phyloP scores from a whole-genome alignment of 2,113 vertebrate species.

The Datnioides undecimradiatus region DNA sequence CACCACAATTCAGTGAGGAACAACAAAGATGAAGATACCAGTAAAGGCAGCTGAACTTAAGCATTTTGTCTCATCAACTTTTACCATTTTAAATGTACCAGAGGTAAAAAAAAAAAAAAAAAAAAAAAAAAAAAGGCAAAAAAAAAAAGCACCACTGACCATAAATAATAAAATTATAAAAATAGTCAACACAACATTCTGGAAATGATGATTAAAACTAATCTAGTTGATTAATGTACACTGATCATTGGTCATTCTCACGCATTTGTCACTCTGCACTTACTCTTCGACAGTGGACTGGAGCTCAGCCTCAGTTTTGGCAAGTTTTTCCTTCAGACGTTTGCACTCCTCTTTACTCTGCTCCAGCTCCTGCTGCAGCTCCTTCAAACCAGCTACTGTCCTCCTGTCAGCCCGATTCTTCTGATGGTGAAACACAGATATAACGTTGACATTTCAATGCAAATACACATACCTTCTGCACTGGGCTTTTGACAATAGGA shows the following conservation, averaged over 20 bases:
- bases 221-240: background rate
- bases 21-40: background rate
- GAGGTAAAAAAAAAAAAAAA: too few relatives aligned
- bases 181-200: background rate
- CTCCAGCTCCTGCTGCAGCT: slow-evolving; percentile 85
- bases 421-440: slow-evolving; percentile 78
- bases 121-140: too few relatives aligned
- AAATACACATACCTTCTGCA: background rate
- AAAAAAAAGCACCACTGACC: too few relatives aligned
- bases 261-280: slow-evolving; percentile 67
- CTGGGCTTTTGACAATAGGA: background rate
- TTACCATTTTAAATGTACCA: too few relatives aligned
- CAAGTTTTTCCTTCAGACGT: slow-evolving; percentile 84
- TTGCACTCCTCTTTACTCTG: slow-evolving; percentile 83
- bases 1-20: background rate
- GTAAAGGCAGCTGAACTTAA: background rate
- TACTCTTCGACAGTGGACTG: slow-evolving; percentile 93
- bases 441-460: background rate
- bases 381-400: slow-evolving; percentile 81
- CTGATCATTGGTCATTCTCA: slow-evolving; percentile 5
- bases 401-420: slow-evolving; percentile 84
- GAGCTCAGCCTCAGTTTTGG: slow-evolving; percentile 90
- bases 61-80: too few relatives aligned
- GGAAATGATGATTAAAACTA: background rate
- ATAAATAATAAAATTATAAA: too few relatives aligned